These are phyloP conservation scores for Lissocephala sabroskyi DNA, from an alignment of 2,888 invertebrate species.

Conservation along the genomic window DNA sequence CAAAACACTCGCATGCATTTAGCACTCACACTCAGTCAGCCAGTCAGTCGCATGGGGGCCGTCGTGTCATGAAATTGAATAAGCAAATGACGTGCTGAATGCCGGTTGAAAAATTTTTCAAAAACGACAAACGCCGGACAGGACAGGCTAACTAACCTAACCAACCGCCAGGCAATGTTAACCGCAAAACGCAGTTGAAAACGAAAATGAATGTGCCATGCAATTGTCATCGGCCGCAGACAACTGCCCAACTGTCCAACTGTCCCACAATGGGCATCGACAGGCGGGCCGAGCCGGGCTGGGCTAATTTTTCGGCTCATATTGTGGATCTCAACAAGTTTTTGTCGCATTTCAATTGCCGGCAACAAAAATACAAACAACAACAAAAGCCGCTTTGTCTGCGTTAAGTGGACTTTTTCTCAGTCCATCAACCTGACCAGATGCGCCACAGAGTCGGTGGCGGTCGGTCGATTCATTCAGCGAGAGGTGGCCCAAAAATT, in stretches of 20 bases:
- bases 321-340: constrained; percentile 16
- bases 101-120: constrained; percentile 49
- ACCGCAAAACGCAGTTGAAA: constrained; percentile 62
- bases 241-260: neutral
- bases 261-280: neutral
- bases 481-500: too few relatives aligned
- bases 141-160: too few relatives aligned
- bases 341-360: constrained; percentile 52
- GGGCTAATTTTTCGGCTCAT: neutral
- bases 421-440: constrained; percentile 3
- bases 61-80: constrained; percentile 60
- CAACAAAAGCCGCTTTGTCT: constrained; percentile 45
- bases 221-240: neutral
- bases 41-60: too few relatives aligned
- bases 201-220: too few relatives aligned
- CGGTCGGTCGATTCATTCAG: too few relatives aligned
- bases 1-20: neutral
- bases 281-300: too few relatives aligned
- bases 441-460: too few relatives aligned
- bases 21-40: too few relatives aligned
- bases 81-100: constrained; percentile 70
- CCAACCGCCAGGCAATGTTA: constrained; percentile 5
- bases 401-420: too few relatives aligned
- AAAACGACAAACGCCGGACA: too few relatives aligned
- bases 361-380: constrained; percentile 23